Conservation (phyloP, 2,113 vertebrate species). For the Aviceda subcristata region DNA sequence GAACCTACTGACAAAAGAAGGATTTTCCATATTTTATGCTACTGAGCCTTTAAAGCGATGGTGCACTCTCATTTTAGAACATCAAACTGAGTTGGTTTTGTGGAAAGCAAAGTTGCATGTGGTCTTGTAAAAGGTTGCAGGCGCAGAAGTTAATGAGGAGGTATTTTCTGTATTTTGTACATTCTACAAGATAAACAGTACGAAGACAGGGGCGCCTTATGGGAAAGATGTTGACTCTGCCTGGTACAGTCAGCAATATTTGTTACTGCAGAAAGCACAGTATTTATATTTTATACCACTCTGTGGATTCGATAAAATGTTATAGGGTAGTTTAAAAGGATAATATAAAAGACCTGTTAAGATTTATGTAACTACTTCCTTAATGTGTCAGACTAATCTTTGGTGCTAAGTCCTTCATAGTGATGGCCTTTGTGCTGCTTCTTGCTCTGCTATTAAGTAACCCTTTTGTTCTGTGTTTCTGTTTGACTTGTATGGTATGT, state of each 20-base stretch:
- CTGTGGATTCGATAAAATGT: background rate
- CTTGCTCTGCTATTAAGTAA: background rate
- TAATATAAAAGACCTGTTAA: background rate
- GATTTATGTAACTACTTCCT: background rate
- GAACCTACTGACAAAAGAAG: background rate
- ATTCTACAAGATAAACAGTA: background rate
- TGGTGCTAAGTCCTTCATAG: background rate
- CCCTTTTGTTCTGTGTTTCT: background rate
- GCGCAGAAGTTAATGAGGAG: background rate
- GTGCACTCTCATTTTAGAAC: background rate
- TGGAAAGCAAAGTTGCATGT: background rate
- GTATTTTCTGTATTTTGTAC: background rate
- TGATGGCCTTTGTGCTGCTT: background rate
- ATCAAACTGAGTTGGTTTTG: background rate
- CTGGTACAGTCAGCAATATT: background rate
- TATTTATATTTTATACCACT: background rate
- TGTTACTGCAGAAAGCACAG: background rate
- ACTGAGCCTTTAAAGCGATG: background rate
- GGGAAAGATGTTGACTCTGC: background rate
- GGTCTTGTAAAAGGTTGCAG: background rate
- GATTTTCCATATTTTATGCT: background rate
- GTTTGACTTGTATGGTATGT: background rate
- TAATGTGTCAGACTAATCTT: background rate
- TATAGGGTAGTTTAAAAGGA: background rate
- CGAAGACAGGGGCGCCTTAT: accelerated